These are phyloP conservation scores for Tupaia chinensis DNA, from an alignment of 2,113 vertebrate genomes.

Conservation along the genomic window DNA sequence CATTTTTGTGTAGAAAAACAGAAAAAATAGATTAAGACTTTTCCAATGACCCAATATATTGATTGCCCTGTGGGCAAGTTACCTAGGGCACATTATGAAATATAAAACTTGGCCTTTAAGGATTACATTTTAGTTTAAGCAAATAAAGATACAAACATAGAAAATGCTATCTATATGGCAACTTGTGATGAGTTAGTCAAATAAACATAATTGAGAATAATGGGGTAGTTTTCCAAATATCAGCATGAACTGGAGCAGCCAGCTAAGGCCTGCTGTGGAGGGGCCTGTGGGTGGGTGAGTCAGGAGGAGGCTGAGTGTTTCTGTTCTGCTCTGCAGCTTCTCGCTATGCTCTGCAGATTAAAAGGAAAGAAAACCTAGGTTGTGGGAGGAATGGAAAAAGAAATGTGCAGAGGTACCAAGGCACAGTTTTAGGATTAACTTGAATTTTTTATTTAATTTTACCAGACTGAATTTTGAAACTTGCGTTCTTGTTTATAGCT, in stretches of 20 bases:
- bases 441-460: not conserved
- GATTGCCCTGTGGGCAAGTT: not conserved
- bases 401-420: not conserved
- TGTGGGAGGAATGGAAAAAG: not conserved
- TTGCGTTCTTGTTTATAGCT: not conserved
- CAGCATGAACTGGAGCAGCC: not conserved
- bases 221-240: not conserved
- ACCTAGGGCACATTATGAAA: constrained; percentile 2
- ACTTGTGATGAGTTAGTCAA: not conserved
- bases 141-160: not conserved
- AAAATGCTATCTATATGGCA: not conserved
- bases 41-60: too few species aligned
- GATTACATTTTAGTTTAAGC: constrained; percentile 21
- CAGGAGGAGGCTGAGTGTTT: not conserved
- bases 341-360: not conserved
- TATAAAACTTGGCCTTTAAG: not conserved
- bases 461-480: constrained; percentile 15
- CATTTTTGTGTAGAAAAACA: too few species aligned
- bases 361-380: not conserved
- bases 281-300: too few species aligned
- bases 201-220: not conserved
- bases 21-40: too few species aligned
- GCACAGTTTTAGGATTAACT: not conserved
- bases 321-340: not conserved
- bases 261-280: not conserved